A percentile compares a stretch with the other conserved stretches of the same genome.
phyloP scores from a whole-genome alignment of 2,888 invertebrate genomes.

The Lucinisca nassula region DNA sequence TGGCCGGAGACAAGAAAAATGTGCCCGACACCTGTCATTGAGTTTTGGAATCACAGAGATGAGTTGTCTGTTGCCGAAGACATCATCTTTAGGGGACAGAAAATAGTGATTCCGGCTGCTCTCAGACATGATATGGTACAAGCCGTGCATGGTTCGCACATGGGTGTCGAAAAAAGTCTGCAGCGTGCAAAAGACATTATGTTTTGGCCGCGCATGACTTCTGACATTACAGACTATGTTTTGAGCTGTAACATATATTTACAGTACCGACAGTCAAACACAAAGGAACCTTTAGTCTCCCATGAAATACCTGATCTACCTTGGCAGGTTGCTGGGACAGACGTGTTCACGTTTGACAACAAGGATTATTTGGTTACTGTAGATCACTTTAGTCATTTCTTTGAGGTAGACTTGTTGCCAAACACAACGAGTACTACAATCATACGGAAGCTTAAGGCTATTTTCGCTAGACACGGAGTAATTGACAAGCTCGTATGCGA shows the following conservation, averaged over 20 bases:
- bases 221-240: conserved; percentile 18
- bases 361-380: conserved; percentile 63
- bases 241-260: conserved; percentile 24
- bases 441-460: no score
- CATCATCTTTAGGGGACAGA: conserved; percentile 20
- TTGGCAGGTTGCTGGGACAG: conserved; percentile 59
- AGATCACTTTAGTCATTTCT: conserved; percentile 69
- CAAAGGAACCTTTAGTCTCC: conserved; percentile 22
- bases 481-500: no score
- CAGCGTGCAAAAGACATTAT: not conserved
- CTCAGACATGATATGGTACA: conserved; percentile 11
- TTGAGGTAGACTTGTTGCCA: conserved; percentile 62
- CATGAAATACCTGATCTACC: conserved; percentile 41
- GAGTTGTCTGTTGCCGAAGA: conserved; percentile 8
- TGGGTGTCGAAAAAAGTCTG: conserved; percentile 29
- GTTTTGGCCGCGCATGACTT: conserved; percentile 26
- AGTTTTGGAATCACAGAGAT: conserved; percentile 32
- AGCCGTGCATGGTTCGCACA: conserved; percentile 42
- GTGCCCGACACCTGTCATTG: conserved; percentile 16
- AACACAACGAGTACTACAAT: no score
- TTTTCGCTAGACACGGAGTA: no score
- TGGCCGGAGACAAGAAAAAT: conserved; percentile 42
- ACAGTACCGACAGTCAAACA: not conserved
- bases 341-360: conserved; percentile 43
- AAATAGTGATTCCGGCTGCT: conserved; percentile 29